Evolutionary conservation across 1,140 invertebrate genomes (phyloP), one percentile per base, ranked within the genome.

Genomic region (Neodiprion virginianus): DNA sequence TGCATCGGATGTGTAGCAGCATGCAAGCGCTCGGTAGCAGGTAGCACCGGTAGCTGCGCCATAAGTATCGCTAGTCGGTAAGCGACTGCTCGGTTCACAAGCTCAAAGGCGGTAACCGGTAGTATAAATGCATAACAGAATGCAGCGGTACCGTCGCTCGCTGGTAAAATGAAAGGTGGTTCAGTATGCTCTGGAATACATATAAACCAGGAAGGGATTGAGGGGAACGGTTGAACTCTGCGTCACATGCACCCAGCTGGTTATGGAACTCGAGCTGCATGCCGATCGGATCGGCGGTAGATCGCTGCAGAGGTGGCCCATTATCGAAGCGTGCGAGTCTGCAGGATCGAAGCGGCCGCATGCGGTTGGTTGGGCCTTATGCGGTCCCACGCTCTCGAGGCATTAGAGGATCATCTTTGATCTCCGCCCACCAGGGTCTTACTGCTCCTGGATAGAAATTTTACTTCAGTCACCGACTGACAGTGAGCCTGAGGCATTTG

Each of bases 321-420:
- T 61, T 17, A 61, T 17, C 53, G 7, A 12, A 17, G 11, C 53
- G n/a, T 17, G 53, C 53, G 53, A 61, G 53, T 61, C 4, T 8
- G 8, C 53, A 9, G 53, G n/a, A 12, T 61, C 53, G n/a, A 61
- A 17, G 66, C 17, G 28, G 70, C 47, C n/a, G 66, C 61, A 47
- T 28, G 74, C n/a, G 69, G 67, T 67, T 66, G 50, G 71, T 40
- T 40, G 28, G 28, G 28, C 74, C 76, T 72, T 73, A 76, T 72
- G 72, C 74, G 75, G 76, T 82, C 81, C 80, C 81, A 82, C 81
- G 81, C 81, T 82, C 80, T 74, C 61, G 69, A 74, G 77, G 77
- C 79, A 78, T 82, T 80, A 80, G 77, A 79, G 77, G 81, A 81
- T 82, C 81, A 78, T 80, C 53, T 61, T 8, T 12, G 53, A 17